Base-by-base conservation (phyloP, 2,888 invertebrate species). In the Temnothorax unifasciatus region DNA sequence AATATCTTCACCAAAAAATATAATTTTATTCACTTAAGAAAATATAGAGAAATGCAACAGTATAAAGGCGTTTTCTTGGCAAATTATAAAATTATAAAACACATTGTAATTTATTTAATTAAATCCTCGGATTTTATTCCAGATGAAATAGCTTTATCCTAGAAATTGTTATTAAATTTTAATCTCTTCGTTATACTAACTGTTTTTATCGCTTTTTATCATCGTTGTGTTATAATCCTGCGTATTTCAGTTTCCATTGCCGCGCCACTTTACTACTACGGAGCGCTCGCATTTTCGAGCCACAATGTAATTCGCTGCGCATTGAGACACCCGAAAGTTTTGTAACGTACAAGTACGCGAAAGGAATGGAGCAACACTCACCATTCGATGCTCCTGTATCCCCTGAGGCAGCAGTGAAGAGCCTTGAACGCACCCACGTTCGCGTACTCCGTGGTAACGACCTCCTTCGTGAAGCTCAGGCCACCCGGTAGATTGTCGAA, bases 311-410 rank as follows among this genome's bases (percentile, higher is more conserved):
- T 38, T 18, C 25, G n/a, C n/a, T 2, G 5, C 34, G 13, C n/a
- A n/a, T 18, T 15, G 2, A 8, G n/a, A 44, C 2, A 6, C 3
- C 64, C 15, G 25, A 1, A 44, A 64, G 21, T 77, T 54, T 54
- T 3, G 38, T 15, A 8, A 25, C 52, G 29, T 63, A 21, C 34
- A 25, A 38, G 29, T 63, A 21, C 34, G 15, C n/a, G 34, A 44
- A 59, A 25, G 4, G 8, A 3, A 57, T 13, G 18, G 6, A 21
- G 5, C 21, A 21, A 1, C 11, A 96, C 97, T 96, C 92, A 97
- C 97, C 97, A 97, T 96, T 97, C 97, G 90, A 97, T 97, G 94
- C 97, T 97, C 86, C 97, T 95, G 93, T 97, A 97, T 87, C 97
- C 97, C 92, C 97, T 96, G 77, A 97, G 96, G 93, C 97, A 97